These are phyloP conservation scores for Typhlichthys eigenmanni DNA, from an alignment of 2,797 vertebrate genomes.

Conservation along the genomic window DNA sequence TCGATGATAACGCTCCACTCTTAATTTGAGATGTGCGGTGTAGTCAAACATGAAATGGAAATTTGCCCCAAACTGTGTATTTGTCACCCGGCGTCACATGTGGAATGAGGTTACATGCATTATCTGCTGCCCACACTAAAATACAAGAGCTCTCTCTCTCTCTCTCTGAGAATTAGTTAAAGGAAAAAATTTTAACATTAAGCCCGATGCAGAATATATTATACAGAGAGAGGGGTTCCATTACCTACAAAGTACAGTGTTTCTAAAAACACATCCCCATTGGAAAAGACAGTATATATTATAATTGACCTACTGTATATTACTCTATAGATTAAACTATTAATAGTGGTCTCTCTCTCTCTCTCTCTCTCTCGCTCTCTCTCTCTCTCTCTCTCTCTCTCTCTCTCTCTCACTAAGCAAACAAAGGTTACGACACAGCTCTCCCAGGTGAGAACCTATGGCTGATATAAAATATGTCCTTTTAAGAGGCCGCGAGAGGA, in stretches of 20 bases:
- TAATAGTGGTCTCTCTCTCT: slow-evolving; percentile 44
- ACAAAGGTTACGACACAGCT: slow-evolving; percentile 40
- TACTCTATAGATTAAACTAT: slow-evolving; percentile 52
- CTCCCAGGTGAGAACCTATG: slow-evolving; percentile 41
- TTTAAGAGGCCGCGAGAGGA: slow-evolving; percentile 47
- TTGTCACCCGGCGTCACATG: slow-evolving; percentile 70
- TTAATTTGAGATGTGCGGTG: slow-evolving; percentile 76
- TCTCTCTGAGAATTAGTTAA: neutral
- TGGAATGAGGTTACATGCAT: slow-evolving; percentile 70
- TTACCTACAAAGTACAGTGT: slow-evolving; percentile 39
- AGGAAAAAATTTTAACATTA: slow-evolving; percentile 8
- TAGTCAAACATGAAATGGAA: slow-evolving; percentile 77
- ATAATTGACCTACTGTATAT: too few species aligned
- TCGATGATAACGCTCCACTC: slow-evolving; percentile 75
- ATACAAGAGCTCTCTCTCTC: slow-evolving; percentile 38
- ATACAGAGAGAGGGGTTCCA: slow-evolving; percentile 27
- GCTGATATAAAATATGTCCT: slow-evolving; percentile 22
- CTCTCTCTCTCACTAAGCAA: slow-evolving; percentile 48
- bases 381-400: slow-evolving; percentile 20
- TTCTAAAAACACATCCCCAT: too few species aligned
- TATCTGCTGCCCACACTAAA: slow-evolving; percentile 60
- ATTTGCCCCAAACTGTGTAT: slow-evolving; percentile 76
- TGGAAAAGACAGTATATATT: too few species aligned
- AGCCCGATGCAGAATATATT: slow-evolving; percentile 54
- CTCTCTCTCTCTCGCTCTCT: slow-evolving; percentile 24